Evolutionary conservation across 2,888 invertebrate genomes (phyloP).

Genomic region (Phyllotreta striolata): DNA sequence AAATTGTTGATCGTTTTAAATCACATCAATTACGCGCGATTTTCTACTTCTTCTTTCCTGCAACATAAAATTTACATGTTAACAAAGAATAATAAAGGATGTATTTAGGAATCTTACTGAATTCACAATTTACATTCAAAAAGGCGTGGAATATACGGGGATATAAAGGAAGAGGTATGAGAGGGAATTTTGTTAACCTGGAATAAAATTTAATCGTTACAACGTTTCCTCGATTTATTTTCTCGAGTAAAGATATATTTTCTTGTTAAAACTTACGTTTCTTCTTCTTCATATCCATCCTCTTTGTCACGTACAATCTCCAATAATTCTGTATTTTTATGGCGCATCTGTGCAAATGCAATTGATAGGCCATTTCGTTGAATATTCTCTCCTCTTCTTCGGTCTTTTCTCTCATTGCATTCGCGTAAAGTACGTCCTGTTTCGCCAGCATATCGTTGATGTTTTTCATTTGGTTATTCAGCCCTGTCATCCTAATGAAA

Average conservation of each 20-base stretch:
- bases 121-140: too few species aligned
- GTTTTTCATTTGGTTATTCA: slow-evolving; percentile 60
- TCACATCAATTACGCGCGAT: too few species aligned
- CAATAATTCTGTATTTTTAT: slow-evolving; percentile 59
- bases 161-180: too few species aligned
- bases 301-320: slow-evolving; percentile 47
- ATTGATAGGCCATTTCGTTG: slow-evolving; percentile 60
- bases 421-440: slow-evolving; percentile 65
- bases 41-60: slow-evolving; percentile 7
- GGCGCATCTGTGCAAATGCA: slow-evolving; percentile 51
- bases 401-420: slow-evolving; percentile 67
- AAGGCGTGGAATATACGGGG: too few species aligned
- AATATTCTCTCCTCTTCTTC: slow-evolving; percentile 67
- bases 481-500: slow-evolving; percentile 61
- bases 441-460: slow-evolving; percentile 63
- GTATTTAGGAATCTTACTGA: too few species aligned
- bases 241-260: too few species aligned
- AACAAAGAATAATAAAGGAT: not conserved
- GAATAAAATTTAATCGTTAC: too few species aligned
- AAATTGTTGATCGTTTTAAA: not conserved
- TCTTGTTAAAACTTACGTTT: slow-evolving; percentile 34
- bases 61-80: not conserved
- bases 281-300: slow-evolving; percentile 42
- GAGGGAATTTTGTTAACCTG: too few species aligned
- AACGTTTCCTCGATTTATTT: too few species aligned